Percentiles rank a stretch among this genome's conserved stretches.
phyloP scores from a whole-genome alignment of 2,113 vertebrate genomes.

The Ciconia maguari region DNA sequence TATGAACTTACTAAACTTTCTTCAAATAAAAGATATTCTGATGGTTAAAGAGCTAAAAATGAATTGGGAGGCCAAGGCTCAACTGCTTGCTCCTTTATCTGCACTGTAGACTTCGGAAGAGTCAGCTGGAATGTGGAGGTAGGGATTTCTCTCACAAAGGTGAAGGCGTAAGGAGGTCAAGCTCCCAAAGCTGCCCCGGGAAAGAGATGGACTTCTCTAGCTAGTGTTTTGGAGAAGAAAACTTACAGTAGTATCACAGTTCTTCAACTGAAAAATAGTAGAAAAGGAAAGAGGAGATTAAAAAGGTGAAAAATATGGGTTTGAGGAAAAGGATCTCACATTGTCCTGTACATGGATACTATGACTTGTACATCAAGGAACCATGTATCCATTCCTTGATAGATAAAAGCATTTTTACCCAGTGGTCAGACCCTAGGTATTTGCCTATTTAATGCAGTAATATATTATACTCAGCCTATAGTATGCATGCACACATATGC shows the following conservation, averaged over 20 bases:
- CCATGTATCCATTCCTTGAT: rapidly evolving
- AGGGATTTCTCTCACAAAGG: neutral
- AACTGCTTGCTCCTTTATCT: neutral
- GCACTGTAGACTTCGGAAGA: neutral
- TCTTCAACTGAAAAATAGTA: neutral
- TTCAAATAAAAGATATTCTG: neutral
- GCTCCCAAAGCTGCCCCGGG: neutral
- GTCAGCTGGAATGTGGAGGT: neutral
- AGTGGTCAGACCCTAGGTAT: neutral
- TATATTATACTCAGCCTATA: neutral
- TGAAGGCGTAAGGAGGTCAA: neutral
- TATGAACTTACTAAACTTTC: neutral
- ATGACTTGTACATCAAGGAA: neutral
- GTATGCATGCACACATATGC: rapidly evolving
- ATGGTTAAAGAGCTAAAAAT: neutral
- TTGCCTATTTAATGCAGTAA: neutral
- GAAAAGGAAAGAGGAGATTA: neutral
- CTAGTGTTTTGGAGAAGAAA: neutral
- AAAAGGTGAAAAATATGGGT: neutral
- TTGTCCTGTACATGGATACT: neutral
- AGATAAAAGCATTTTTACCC: neutral
- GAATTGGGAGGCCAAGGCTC: neutral
- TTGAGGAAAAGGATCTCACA: neutral
- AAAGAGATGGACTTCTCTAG: neutral
- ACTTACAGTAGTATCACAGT: neutral